Evolutionary conservation across 2,113 vertebrate genomes (phyloP), one percentile per base, ranked within the genome.

Genomic region (Formicarius rufipectus): DNA sequence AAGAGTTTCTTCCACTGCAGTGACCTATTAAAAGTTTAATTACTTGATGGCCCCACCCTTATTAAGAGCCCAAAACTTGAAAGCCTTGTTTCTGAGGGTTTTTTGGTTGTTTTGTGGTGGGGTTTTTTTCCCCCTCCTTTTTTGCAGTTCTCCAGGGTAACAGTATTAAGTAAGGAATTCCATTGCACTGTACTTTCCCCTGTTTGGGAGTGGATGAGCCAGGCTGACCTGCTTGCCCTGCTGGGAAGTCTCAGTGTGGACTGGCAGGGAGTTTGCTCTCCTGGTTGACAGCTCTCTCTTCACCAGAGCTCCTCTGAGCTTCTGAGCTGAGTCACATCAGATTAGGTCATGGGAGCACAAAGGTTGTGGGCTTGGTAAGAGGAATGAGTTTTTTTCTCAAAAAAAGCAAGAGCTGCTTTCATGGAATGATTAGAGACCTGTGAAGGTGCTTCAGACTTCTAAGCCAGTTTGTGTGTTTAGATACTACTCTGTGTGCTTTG

Each of bases 1-100:
- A 96, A 97, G 95, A 80, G 93, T 95, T 92, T 96, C 96, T 97
- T 97, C 68, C 67, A 95, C 90, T 87, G 91, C 91, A 94, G 56
- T 96, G 96, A 97, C 97, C 96, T 97, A 97, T 97, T 97, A 97
- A 97, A 96, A 94, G 74, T 83, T 96, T 97, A 96, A 97, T 97
- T 97, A 95, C 79, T 66, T 53, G 73, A 84, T 77, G 83, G 84
- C 94, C 52, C 77, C 97, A 95, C 97, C 96, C 96, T 96, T 85
- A 83, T 94, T 85, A 94, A 95, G 92, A 94, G 82, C 83, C 83
- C 77, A 88, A 74, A 94, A 91, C 82, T 95, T 95, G 93, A 96
- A 95, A 90, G 88, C 81, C 77, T 90, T 64, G 37, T 86, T 97
- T 96, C 56, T 93, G 69, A 37, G 58, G 31, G 12, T 20, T 37